phyloP scores from a whole-genome alignment of 2,888 invertebrate species.

The Neocrepidodera transversa region DNA sequence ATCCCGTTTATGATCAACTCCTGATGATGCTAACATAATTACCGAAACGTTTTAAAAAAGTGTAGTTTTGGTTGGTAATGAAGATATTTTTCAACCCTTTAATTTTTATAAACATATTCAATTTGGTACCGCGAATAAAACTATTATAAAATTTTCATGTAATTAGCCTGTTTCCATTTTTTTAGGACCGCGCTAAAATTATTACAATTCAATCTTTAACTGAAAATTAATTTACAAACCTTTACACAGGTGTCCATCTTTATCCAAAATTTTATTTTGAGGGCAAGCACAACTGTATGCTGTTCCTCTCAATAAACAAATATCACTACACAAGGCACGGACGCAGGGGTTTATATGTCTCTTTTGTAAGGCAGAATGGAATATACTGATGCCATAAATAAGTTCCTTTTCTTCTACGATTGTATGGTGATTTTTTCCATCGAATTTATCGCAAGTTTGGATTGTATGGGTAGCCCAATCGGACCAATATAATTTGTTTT shows the following conservation, averaged over 20 bases:
- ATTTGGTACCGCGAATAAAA: too few relatives aligned
- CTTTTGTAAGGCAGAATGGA: constrained; percentile 71
- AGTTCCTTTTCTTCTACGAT: constrained; percentile 63
- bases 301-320: constrained; percentile 74
- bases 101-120: too few relatives aligned
- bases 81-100: too few relatives aligned
- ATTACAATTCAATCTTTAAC: too few relatives aligned
- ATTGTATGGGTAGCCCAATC: constrained; percentile 83
- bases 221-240: constrained; percentile 51
- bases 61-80: too few relatives aligned
- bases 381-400: constrained; percentile 75
- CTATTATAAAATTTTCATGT: too few relatives aligned
- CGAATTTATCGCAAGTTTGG: constrained; percentile 79
- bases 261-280: constrained; percentile 68
- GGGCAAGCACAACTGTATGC: constrained; percentile 78
- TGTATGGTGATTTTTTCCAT: constrained; percentile 68
- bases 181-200: too few relatives aligned
- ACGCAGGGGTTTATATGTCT: constrained; percentile 69
- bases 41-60: too few relatives aligned
- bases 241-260: constrained; percentile 66
- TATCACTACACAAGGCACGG: constrained; percentile 71
- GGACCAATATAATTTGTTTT: constrained; percentile 88
- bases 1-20: too few relatives aligned
- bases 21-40: too few relatives aligned
- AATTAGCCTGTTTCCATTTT: too few relatives aligned